phyloP scores from a whole-genome alignment of 2,888 invertebrate genomes.

The Stenoptilia bipunctidactyla region DNA sequence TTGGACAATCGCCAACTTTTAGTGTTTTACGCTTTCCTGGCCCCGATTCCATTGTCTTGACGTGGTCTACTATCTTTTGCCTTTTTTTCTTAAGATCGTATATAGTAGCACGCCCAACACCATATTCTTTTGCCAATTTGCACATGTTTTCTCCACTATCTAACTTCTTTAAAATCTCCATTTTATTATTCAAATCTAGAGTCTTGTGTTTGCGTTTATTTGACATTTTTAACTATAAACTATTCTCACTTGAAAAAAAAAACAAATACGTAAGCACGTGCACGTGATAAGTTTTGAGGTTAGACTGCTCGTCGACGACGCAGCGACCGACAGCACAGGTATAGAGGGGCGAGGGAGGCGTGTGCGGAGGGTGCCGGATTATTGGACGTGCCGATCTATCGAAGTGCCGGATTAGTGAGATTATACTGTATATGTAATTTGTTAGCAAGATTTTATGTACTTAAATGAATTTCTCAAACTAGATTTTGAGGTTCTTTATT shows the following conservation, averaged over 20 bases:
- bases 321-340: conserved; percentile 13
- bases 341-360: conserved; percentile 23
- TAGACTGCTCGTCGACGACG: conserved; percentile 9
- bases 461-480: no score
- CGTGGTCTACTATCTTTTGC: conserved; percentile 19
- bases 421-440: conserved; percentile 1
- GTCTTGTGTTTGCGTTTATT: conserved; percentile 12
- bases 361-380: conserved; percentile 6
- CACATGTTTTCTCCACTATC: conserved; percentile 20
- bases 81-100: conserved; percentile 11
- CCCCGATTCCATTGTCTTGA: conserved; percentile 18
- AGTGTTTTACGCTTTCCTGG: conserved; percentile 23
- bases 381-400: conserved; percentile 3
- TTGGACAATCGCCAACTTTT: conserved; percentile 21
- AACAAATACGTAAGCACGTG: conserved; percentile 3
- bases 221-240: conserved; percentile 10
- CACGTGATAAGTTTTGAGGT: conserved; percentile 8
- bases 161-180: conserved; percentile 21
- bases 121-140: conserved; percentile 19
- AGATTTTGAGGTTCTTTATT: no score
- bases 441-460: not conserved
- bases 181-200: conserved; percentile 14
- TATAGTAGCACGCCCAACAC: conserved; percentile 11
- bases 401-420: conserved; percentile 5
- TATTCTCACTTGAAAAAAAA: conserved; percentile 4